Conservation (phyloP, 1,140 invertebrate genomes). For the Drosophila sp. region DNA sequence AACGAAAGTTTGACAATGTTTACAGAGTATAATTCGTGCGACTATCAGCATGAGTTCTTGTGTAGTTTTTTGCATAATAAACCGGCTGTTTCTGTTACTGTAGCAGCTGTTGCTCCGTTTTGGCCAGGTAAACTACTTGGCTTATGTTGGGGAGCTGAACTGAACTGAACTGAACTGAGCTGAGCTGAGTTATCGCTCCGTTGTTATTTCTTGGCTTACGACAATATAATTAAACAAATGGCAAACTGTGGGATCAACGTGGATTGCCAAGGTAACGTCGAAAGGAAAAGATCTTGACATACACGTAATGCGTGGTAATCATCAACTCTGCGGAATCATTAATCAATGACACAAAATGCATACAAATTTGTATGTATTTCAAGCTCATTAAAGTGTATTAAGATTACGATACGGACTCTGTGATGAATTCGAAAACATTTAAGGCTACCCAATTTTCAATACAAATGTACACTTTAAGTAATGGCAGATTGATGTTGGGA, state of each 20-base stretch:
- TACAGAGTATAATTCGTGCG: not conserved
- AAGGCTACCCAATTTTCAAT: conserved; percentile 11
- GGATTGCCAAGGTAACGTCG: conserved; percentile 3
- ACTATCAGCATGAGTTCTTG: not conserved
- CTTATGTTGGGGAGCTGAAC: conserved; percentile 21
- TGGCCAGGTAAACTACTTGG: conserved; percentile 24
- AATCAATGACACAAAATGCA: conserved; percentile 36
- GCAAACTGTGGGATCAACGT: conserved; percentile 19
- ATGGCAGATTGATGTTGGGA: conserved; percentile 60
- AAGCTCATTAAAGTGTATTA: conserved; percentile 52
- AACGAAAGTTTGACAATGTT: not conserved
- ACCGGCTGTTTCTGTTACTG: conserved; percentile 53
- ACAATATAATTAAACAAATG: conserved; percentile 59
- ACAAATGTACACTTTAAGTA: conserved; percentile 68
- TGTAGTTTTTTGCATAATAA: conserved; percentile 57
- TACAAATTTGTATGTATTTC: conserved; percentile 21
- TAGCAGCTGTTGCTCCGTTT: conserved; percentile 60
- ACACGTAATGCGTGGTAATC: conserved; percentile 35
- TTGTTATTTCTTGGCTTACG: conserved; percentile 44
- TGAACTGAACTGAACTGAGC: conserved; percentile 25
- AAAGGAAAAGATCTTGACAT: not conserved
- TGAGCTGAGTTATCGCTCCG: conserved; percentile 33
- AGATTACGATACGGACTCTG: conserved; percentile 21
- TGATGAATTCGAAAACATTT: conserved; percentile 16
- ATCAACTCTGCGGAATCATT: conserved; percentile 24